phyloP scores from a whole-genome alignment of 1,140 invertebrate species.

The Thaumatotibia leucotreta region DNA sequence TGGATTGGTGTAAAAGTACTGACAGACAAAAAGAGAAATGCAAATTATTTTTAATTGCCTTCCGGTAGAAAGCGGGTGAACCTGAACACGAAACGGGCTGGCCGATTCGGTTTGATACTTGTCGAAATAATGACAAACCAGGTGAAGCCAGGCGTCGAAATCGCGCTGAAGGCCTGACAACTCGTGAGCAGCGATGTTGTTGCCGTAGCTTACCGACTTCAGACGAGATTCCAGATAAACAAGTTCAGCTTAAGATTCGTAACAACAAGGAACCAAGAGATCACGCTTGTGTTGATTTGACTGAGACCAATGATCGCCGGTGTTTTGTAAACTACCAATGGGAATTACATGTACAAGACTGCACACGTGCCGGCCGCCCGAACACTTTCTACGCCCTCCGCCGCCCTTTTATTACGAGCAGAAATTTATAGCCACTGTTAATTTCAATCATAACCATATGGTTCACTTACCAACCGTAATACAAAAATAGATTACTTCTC shows the following conservation, averaged over 20 bases:
- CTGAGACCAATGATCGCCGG: not conserved
- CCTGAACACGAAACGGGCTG: slow-evolving; percentile 45
- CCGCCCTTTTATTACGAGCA: slow-evolving; percentile 7
- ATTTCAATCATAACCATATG: slow-evolving; percentile 3
- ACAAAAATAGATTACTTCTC: not conserved
- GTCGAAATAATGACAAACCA: slow-evolving; percentile 51
- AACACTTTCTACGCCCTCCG: slow-evolving; percentile 4
- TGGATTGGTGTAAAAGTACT: slow-evolving; percentile 28
- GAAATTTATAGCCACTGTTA: slow-evolving; percentile 9
- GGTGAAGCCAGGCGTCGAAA: slow-evolving; percentile 28
- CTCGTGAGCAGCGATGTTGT: slow-evolving; percentile 1
- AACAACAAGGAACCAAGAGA: not conserved
- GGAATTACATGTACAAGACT: not conserved
- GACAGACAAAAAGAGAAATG: slow-evolving; percentile 55
- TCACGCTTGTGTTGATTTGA: not conserved
- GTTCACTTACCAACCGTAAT: not conserved
- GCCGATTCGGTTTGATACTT: slow-evolving; percentile 43
- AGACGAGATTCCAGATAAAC: not conserved
- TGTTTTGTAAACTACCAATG: not conserved
- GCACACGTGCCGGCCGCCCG: not conserved
- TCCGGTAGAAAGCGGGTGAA: slow-evolving; percentile 70
- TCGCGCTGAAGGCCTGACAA: slow-evolving; percentile 18
- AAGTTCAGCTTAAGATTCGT: not conserved
- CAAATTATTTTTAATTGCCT: slow-evolving; percentile 66
- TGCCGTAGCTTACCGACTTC: not conserved